Conservation (phyloP, 2,797 vertebrate genomes). For the Smutsia temminckii region DNA sequence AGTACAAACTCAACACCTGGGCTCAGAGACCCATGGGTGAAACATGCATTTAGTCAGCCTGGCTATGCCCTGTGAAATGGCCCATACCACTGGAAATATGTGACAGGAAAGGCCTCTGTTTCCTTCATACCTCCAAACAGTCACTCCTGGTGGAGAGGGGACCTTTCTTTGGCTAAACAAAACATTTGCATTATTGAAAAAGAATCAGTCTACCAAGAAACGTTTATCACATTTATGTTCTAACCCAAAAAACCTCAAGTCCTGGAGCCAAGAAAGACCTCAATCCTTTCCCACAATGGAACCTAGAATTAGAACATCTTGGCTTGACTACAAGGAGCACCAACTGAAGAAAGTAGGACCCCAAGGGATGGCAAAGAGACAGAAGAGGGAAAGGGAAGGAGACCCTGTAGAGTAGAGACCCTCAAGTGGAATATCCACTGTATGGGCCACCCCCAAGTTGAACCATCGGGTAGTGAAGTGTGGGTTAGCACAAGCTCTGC, state of each 20-base stretch:
- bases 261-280: neutral
- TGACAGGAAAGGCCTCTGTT: neutral
- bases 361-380: neutral
- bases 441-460: neutral
- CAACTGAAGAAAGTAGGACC: neutral
- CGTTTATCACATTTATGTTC: neutral
- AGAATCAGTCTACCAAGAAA: neutral
- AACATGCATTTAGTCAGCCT: neutral
- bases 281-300: neutral
- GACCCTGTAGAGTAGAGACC: neutral
- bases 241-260: neutral
- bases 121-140: neutral
- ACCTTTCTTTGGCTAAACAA: neutral
- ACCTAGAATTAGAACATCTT: neutral
- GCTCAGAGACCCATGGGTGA: neutral
- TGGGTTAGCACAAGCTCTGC: neutral
- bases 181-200: neutral
- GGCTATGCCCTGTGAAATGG: neutral
- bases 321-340: neutral
- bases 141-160: neutral
- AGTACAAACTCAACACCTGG: neutral
- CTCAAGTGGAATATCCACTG: no score
- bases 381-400: neutral
- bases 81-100: neutral
- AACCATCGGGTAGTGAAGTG: neutral